These are phyloP conservation scores for Cantharis nigra DNA, from an alignment of 2,888 invertebrate species.

Conservation along the genomic window DNA sequence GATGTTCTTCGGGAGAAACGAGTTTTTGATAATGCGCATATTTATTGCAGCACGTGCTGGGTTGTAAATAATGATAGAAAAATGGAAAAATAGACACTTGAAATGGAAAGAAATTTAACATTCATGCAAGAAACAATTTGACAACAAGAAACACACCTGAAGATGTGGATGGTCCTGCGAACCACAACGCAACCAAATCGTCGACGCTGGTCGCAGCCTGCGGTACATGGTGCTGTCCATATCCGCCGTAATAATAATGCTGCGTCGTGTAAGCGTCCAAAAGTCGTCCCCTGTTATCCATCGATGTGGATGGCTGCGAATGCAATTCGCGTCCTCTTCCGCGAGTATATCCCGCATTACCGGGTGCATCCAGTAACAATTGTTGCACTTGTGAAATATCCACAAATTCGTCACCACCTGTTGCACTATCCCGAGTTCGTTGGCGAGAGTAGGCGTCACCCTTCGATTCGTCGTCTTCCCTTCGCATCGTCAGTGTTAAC, in stretches of 20 bases:
- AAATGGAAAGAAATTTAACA: not conserved
- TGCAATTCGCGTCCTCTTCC: constrained; percentile 38
- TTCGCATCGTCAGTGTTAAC: constrained; percentile 72
- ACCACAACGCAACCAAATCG: constrained; percentile 77
- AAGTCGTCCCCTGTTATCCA: constrained; percentile 39
- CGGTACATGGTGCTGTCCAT: constrained; percentile 40
- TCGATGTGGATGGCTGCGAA: constrained; percentile 27
- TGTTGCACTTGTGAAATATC: constrained; percentile 83
- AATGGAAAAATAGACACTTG: not conserved
- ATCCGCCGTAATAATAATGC: constrained; percentile 42
- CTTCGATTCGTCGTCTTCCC: constrained; percentile 66
- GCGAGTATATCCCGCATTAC: constrained; percentile 45
- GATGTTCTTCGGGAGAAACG: not conserved
- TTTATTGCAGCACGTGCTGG: not conserved
- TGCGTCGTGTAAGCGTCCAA: constrained; percentile 52
- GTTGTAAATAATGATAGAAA: not conserved
- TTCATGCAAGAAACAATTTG: constrained; percentile 22
- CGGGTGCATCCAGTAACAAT: constrained; percentile 63
- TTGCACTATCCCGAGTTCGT: constrained; percentile 37
- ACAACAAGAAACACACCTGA: constrained; percentile 46
- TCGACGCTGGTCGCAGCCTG: constrained; percentile 64
- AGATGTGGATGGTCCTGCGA: constrained; percentile 62
- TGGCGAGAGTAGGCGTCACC: constrained; percentile 47
- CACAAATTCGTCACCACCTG: constrained; percentile 71
- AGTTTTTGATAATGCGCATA: not conserved